Evolutionary conservation across 2,113 vertebrate species (phyloP).

Genomic region (Urocitellus parryii): DNA sequence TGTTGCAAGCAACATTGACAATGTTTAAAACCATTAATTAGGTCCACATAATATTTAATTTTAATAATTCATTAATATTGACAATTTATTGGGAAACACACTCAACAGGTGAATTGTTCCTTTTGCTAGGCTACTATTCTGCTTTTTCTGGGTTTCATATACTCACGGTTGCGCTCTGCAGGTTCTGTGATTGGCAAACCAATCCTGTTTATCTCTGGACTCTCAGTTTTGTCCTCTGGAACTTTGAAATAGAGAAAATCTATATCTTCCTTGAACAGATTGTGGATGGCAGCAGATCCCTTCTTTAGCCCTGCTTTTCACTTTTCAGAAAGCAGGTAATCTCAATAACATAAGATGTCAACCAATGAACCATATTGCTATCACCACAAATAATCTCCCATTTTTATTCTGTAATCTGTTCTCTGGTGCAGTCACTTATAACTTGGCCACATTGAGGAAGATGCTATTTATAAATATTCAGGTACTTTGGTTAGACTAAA

Average conservation of each 20-base stretch:
- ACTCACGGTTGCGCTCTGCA: conserved; percentile 1
- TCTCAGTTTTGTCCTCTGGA: conserved; percentile 56
- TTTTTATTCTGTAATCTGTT: background rate
- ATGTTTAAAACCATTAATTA: background rate
- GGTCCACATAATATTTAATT: background rate
- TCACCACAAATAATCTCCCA: background rate
- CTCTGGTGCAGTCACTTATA: background rate
- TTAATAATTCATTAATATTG: background rate
- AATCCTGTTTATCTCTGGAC: conserved; percentile 72
- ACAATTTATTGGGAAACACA: background rate
- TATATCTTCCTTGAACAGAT: conserved; percentile 62
- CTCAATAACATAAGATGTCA: background rate
- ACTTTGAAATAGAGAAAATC: conserved; percentile 72
- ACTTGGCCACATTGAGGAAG: background rate
- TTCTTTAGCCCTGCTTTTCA: conserved; percentile 13
- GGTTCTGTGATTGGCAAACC: conserved; percentile 69
- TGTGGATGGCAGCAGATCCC: conserved; percentile 18
- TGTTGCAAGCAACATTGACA: background rate
- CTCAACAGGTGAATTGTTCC: background rate
- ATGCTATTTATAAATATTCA: background rate
- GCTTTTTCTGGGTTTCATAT: conserved; percentile 40
- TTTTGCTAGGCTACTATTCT: background rate
- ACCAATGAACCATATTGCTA: background rate
- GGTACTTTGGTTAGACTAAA: background rate
- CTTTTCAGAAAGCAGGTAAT: conserved; percentile 25